Conservation (phyloP, 2,888 invertebrate species). For the Caenorhabditis sinica region DNA sequence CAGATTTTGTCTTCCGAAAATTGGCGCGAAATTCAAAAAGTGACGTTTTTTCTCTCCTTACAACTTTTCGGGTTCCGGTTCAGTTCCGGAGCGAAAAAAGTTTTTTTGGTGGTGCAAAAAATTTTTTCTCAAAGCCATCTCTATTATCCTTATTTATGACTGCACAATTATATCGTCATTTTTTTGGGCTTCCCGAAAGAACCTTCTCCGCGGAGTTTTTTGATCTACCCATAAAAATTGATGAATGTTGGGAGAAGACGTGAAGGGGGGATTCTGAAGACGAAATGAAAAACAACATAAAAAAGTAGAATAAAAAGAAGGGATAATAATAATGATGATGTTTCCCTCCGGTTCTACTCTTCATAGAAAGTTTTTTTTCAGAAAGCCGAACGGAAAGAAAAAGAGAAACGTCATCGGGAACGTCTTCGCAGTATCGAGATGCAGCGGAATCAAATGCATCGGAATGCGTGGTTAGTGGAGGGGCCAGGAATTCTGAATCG, state of each 20-base stretch:
- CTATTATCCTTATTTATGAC: slow-evolving; percentile 53
- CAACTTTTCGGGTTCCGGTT: slow-evolving; percentile 27
- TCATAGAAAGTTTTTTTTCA: slow-evolving; percentile 69
- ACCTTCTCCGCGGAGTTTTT: slow-evolving; percentile 22
- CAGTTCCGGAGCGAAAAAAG: slow-evolving; percentile 1
- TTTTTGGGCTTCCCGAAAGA: not conserved
- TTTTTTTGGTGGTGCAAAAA: slow-evolving; percentile 20
- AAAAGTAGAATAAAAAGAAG: slow-evolving; percentile 6
- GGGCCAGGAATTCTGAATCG: no score
- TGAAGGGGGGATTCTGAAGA: not conserved
- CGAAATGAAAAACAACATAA: slow-evolving; percentile 5
- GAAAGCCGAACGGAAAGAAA: slow-evolving; percentile 82
- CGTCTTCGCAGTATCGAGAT: slow-evolving; percentile 77
- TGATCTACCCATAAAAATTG: slow-evolving; percentile 52
- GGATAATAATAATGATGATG: not conserved
- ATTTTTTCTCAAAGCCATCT: not conserved
- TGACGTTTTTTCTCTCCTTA: slow-evolving; percentile 11
- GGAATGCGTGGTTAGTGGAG: slow-evolving; percentile 75
- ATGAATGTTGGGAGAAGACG: slow-evolving; percentile 28
- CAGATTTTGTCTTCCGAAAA: not conserved
- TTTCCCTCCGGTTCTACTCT: no score
- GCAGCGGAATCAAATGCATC: slow-evolving; percentile 77
- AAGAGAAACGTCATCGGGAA: slow-evolving; percentile 80
- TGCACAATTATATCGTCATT: slow-evolving; percentile 22
- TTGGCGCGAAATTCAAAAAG: not conserved